These are phyloP conservation scores for Nibea coibor DNA, from an alignment of 2,113 vertebrate species.

Conservation along the genomic window DNA sequence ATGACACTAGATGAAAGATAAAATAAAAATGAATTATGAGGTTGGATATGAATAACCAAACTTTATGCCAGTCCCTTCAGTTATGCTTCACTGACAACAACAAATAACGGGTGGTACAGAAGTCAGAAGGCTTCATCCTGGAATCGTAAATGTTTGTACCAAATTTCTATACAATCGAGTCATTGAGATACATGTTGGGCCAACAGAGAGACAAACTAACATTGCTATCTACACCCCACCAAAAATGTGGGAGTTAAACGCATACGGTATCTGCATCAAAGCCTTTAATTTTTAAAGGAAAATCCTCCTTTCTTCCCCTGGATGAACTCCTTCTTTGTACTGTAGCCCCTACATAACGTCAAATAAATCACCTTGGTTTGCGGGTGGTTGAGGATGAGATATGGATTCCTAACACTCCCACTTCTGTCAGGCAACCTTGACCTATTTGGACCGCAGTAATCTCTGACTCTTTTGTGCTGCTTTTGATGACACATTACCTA, in stretches of 20 bases:
- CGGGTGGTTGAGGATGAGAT: slow-evolving; percentile 48
- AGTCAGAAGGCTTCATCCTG: background rate
- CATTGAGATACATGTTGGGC: background rate
- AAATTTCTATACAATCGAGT: background rate
- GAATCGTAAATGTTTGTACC: background rate
- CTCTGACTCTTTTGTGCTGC: slow-evolving; percentile 60
- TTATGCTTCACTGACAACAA: background rate
- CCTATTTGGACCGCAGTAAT: slow-evolving; percentile 63
- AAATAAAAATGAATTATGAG: too few species aligned
- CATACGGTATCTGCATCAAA: slow-evolving; percentile 14
- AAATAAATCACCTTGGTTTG: slow-evolving; percentile 63
- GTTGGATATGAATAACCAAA: background rate
- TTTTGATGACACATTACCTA: slow-evolving; percentile 74
- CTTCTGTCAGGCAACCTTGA: slow-evolving; percentile 61
- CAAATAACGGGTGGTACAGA: background rate
- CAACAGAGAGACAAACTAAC: background rate
- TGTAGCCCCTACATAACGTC: slow-evolving; percentile 10
- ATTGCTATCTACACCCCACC: background rate
- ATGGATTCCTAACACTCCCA: slow-evolving; percentile 53
- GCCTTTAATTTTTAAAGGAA: background rate
- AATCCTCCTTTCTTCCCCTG: background rate
- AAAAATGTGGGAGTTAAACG: background rate
- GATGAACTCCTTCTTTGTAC: background rate
- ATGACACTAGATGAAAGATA: too few species aligned
- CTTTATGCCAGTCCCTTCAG: background rate